These are phyloP conservation scores for Coptotermes formosanus DNA, from an alignment of 1,140 invertebrate genomes.

Conservation along the genomic window DNA sequence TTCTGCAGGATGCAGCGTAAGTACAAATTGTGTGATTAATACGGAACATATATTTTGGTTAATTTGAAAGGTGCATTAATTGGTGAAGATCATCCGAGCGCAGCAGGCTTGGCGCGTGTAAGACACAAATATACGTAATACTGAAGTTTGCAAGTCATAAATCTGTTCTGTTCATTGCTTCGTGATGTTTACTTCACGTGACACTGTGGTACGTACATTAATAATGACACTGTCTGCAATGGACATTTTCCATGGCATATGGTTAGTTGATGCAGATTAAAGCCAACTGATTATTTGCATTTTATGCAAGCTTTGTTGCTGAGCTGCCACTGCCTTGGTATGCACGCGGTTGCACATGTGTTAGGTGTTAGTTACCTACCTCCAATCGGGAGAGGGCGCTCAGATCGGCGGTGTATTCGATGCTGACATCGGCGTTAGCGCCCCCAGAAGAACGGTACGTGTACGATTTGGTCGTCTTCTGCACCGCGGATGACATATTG, in stretches of 20 bases:
- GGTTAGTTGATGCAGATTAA: not conserved
- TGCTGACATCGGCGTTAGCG: slow-evolving; percentile 83
- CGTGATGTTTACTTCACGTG: too few relatives aligned
- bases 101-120: too few relatives aligned
- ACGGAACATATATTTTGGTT: too few relatives aligned
- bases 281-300: slow-evolving; percentile 43
- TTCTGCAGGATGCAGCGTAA: too few relatives aligned
- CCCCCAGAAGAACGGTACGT: slow-evolving; percentile 80
- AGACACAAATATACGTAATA: too few relatives aligned
- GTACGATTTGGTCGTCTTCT: slow-evolving; percentile 81
- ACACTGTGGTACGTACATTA: too few relatives aligned
- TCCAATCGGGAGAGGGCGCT: slow-evolving; percentile 88
- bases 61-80: too few relatives aligned
- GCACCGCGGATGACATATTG: slow-evolving; percentile 65
- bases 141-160: too few relatives aligned
- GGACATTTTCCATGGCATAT: not conserved
- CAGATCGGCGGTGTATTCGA: slow-evolving; percentile 90
- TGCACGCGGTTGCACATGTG: not conserved
- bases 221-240: not conserved
- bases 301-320: slow-evolving; percentile 34
- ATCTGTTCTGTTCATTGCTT: too few relatives aligned
- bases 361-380: slow-evolving; percentile 61
- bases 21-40: too few relatives aligned
- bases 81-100: too few relatives aligned
- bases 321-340: not conserved